These are phyloP conservation scores for Noctuana brunneofusca DNA, from an alignment of 2,888 invertebrate genomes.

Conservation along the genomic window DNA sequence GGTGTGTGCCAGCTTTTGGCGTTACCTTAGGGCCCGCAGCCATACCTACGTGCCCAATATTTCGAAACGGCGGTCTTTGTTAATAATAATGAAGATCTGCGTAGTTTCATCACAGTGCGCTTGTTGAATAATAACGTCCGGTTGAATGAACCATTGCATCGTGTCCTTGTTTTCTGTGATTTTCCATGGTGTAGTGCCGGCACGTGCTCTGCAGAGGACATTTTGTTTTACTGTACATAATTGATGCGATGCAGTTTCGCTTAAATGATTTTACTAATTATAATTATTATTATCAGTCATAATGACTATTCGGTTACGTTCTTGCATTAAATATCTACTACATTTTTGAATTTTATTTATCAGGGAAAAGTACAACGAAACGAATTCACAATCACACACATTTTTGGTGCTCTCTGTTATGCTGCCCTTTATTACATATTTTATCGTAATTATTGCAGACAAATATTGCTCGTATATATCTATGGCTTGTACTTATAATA, in stretches of 20 bases:
- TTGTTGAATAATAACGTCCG: conserved; percentile 80
- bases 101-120: conserved; percentile 78
- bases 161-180: conserved; percentile 82
- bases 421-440: no score
- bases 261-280: neutral
- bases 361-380: no score
- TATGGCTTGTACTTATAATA: no score
- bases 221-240: neutral
- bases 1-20: conserved; percentile 50
- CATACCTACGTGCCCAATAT: conserved; percentile 60
- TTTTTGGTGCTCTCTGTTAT: no score
- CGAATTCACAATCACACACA: no score
- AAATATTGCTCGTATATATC: no score
- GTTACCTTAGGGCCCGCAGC: conserved; percentile 22
- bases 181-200: conserved; percentile 66
- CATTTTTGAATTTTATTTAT: no score
- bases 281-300: no score
- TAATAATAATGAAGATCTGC: conserved; percentile 71
- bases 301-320: no score
- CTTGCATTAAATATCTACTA: no score
- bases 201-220: conserved; percentile 55
- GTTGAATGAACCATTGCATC: conserved; percentile 82
- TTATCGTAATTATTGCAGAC: no score
- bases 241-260: neutral
- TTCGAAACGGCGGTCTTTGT: conserved; percentile 73